Base-by-base conservation (phyloP, 2,888 invertebrate genomes). In the Drosophila hamatofila region DNA sequence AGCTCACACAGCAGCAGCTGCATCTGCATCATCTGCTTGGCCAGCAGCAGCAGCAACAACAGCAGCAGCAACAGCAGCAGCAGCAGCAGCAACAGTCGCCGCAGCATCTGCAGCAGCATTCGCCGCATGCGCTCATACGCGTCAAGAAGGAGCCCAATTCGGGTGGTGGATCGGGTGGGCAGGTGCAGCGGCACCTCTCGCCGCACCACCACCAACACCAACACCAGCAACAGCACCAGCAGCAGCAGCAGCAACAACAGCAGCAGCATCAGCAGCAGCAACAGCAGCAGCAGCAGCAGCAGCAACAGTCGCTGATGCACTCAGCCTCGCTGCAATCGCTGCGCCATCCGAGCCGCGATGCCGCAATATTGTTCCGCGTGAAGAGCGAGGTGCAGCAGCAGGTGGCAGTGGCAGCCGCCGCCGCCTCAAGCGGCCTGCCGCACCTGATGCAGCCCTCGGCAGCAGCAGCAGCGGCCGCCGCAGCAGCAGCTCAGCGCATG, bases 311-410 rank as follows among this genome's bases (percentile, higher is more conserved):
- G 18, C 83, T 93, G 14, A 88, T 94, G 81, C 94, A 94, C 70
- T 92, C 93, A 41, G 92, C 92, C 37, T 93, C 94, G 37, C 91
- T 94, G 65, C 92, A 94, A 44, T 82, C 91, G 41, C 77, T 94
- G 73, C 93, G 93, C 4, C 94, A 94, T 86, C 94, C 94, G 18
- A 92, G 89, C 62, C 92, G 93, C n/a, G 93, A 93, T 64, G 92
- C 93, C 2, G 92, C 92, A 30, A 91, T 93, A 27, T 72, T 93
- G 59, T 93, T 93, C 80, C 92, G 93, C 14, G 93, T 93, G 14
- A 93, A 93, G 83, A 92, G 92, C 77, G 93, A 93, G 72, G 92
- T 90, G 25, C 92, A 92, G 23, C 92, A 92, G 33, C 92, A 92
- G 72, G 91, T 88, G 66, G 89, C 86, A 0, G 91, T 88, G n/a